Conservation (phyloP, 2,888 invertebrate species). For the Drosophila aldrichi region DNA sequence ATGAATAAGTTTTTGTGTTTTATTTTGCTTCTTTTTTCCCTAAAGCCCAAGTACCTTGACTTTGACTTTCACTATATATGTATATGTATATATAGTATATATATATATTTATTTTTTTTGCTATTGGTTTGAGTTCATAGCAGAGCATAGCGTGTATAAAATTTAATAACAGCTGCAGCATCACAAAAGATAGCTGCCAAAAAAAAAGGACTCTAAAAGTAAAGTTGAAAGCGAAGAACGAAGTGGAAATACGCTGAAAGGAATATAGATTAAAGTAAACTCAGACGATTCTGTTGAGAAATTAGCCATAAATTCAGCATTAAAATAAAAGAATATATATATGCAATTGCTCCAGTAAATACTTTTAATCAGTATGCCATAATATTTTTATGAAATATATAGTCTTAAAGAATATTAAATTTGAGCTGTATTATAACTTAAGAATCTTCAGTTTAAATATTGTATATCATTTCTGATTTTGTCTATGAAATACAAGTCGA, state of each 20-base stretch:
- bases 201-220: conserved; percentile 18
- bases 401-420: too few species aligned
- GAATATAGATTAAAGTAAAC: neutral
- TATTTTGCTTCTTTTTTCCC: neutral
- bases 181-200: conserved; percentile 53
- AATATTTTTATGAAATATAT: too few species aligned
- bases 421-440: too few species aligned
- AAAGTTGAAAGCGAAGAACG: neutral
- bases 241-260: neutral
- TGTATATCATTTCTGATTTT: neutral
- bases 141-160: conserved; percentile 52
- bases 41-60: conserved; percentile 28
- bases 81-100: conserved; percentile 21
- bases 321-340: too few species aligned
- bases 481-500: neutral
- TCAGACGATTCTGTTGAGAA: neutral
- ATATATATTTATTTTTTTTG: conserved; percentile 13
- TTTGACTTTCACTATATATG: conserved; percentile 30
- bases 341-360: too few species aligned
- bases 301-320: neutral
- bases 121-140: conserved; percentile 1
- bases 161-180: conserved; percentile 67
- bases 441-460: too few species aligned
- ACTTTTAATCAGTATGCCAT: too few species aligned
- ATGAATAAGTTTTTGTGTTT: conserved; percentile 52